Percentiles rank a stretch among this genome's conserved stretches.
Evolutionary conservation across 2,888 invertebrate species (phyloP).

Genomic region (Lingula anatina): DNA sequence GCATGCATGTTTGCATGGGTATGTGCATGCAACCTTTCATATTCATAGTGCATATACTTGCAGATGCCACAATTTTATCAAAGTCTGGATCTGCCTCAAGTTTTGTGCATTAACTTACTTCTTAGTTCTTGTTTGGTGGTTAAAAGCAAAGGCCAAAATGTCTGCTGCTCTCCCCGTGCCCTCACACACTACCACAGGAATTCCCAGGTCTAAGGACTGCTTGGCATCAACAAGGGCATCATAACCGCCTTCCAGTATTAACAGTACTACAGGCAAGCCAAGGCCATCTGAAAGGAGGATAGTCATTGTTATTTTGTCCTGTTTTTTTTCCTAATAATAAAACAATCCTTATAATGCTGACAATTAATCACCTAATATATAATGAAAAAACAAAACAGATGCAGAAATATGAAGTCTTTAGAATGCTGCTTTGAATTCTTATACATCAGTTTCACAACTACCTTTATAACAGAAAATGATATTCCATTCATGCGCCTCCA

Average conservation of each 20-base stretch:
- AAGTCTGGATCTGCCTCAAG: too few relatives aligned
- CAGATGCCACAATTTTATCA: too few relatives aligned
- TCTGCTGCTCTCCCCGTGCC: slow-evolving; percentile 53
- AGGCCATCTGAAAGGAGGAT: slow-evolving; percentile 32
- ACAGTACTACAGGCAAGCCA: slow-evolving; percentile 51
- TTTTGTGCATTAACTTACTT: too few relatives aligned
- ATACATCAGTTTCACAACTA: neutral
- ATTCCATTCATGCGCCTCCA: too few relatives aligned
- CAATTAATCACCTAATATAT: too few relatives aligned
- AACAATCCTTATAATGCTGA: neutral
- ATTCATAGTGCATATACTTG: too few relatives aligned
- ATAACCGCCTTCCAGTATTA: slow-evolving; percentile 52
- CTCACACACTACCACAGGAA: slow-evolving; percentile 51
- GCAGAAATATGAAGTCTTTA: neutral
- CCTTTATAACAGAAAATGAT: neutral
- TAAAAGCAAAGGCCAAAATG: too few relatives aligned
- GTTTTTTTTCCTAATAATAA: neutral
- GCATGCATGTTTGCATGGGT: too few relatives aligned
- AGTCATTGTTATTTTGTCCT: slow-evolving; percentile 19
- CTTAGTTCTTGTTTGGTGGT: too few relatives aligned
- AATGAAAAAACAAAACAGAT: neutral
- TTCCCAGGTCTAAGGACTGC: slow-evolving; percentile 41
- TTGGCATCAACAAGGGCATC: slow-evolving; percentile 48
- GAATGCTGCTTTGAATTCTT: neutral
- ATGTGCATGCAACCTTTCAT: too few relatives aligned